Evolutionary conservation across 2,797 vertebrate species (phyloP).

Genomic region (Phoeniculus purpureus): DNA sequence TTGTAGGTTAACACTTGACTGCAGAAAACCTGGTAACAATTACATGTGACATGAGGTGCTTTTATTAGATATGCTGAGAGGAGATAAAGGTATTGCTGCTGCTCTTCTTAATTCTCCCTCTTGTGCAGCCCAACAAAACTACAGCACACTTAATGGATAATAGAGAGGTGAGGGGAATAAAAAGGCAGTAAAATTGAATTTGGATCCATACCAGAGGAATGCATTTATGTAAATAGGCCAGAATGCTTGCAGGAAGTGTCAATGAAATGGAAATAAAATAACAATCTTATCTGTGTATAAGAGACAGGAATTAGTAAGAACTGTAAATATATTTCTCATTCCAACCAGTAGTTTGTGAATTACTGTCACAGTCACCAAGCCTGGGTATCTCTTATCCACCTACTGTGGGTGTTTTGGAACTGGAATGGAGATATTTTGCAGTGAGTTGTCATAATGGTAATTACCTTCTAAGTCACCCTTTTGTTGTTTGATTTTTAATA

Average conservation of each 20-base stretch:
- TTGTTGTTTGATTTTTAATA: background rate
- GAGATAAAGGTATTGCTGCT: background rate
- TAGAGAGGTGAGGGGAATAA: background rate
- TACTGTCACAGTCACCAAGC: background rate
- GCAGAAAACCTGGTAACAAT: background rate
- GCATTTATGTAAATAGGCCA: background rate
- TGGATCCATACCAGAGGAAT: background rate
- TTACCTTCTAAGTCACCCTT: background rate
- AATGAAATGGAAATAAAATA: background rate
- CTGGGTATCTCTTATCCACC: background rate
- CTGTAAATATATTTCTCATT: background rate
- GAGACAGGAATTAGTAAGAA: background rate
- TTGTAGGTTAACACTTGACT: background rate
- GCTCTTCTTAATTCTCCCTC: background rate
- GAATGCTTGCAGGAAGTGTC: background rate
- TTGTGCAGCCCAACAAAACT: background rate
- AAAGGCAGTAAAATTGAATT: background rate
- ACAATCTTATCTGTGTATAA: background rate
- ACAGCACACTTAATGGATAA: background rate
- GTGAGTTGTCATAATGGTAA: background rate
- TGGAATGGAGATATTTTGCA: background rate
- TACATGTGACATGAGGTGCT: background rate
- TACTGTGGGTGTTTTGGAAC: background rate
- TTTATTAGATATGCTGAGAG: background rate
- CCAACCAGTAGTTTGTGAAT: background rate